Percentiles rank a stretch among this genome's conserved stretches.
Conservation (phyloP, 2,113 vertebrate genomes). For the Mirza zaza region DNA sequence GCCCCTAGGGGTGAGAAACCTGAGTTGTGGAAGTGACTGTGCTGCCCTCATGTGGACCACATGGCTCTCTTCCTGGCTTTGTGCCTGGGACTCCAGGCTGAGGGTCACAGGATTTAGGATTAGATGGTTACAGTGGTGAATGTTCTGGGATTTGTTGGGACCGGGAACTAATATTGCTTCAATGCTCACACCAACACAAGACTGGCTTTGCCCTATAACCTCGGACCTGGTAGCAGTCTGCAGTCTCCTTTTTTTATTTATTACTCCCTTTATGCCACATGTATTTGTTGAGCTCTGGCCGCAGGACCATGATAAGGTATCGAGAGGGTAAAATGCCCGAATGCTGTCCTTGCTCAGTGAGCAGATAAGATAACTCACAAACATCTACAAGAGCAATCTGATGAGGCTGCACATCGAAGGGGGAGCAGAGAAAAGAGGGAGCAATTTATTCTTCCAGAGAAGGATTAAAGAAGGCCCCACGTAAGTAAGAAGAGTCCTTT, state of each 20-base stretch:
- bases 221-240: not conserved
- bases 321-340: not conserved
- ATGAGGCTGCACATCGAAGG: not conserved
- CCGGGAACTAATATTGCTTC: not conserved
- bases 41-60: not conserved
- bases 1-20: not conserved
- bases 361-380: not conserved
- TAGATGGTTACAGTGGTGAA: not conserved
- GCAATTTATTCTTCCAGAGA: not conserved
- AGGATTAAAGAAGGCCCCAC: not conserved
- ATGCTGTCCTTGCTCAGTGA: not conserved
- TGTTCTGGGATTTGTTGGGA: not conserved
- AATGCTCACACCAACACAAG: not conserved
- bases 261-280: not conserved
- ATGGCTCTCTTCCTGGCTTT: not conserved
- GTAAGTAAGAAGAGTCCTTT: not conserved
- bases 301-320: not conserved
- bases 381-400: not conserved
- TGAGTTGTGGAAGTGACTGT: not conserved
- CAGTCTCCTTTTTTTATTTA: not conserved
- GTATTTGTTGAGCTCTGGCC: not conserved
- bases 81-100: no score
- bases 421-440: not conserved
- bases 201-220: not conserved
- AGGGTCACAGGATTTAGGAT: not conserved